Conservation (phyloP, 2,888 invertebrate genomes). For the Ectropis crepuscularia region DNA sequence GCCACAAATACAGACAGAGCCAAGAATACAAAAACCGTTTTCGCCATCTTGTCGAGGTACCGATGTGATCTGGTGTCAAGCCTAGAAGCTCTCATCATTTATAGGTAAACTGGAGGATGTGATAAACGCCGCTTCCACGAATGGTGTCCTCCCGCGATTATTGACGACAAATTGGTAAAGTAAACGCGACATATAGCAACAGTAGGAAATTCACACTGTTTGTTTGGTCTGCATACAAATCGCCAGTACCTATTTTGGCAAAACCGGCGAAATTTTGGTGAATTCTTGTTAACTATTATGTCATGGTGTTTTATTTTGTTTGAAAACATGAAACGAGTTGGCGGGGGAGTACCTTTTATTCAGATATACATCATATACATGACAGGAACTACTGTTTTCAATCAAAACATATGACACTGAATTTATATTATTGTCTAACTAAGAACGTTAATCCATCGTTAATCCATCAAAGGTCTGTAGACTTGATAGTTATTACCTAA, state of each 20-base stretch:
- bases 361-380: no score
- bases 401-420: no score
- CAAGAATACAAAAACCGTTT: slow-evolving; percentile 36
- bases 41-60: slow-evolving; percentile 42
- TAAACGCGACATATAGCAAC: slow-evolving; percentile 55
- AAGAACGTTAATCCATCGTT: no score
- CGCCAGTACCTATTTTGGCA: slow-evolving; percentile 13
- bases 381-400: no score
- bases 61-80: slow-evolving; percentile 31
- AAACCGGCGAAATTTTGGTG: slow-evolving; percentile 5
- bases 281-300: slow-evolving; percentile 8
- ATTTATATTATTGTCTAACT: no score
- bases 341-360: neutral
- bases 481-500: no score
- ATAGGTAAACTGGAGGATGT: slow-evolving; percentile 35
- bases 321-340: neutral
- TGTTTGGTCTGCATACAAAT: slow-evolving; percentile 18
- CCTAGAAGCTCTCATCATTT: slow-evolving; percentile 31
- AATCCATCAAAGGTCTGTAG: no score
- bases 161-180: slow-evolving; percentile 53
- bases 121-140: slow-evolving; percentile 57
- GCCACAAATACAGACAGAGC: slow-evolving; percentile 41
- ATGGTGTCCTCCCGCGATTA: slow-evolving; percentile 49
- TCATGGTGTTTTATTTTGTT: neutral
- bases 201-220: slow-evolving; percentile 54